Conservation (phyloP, 2,888 invertebrate species). For the Blera fallax region DNA sequence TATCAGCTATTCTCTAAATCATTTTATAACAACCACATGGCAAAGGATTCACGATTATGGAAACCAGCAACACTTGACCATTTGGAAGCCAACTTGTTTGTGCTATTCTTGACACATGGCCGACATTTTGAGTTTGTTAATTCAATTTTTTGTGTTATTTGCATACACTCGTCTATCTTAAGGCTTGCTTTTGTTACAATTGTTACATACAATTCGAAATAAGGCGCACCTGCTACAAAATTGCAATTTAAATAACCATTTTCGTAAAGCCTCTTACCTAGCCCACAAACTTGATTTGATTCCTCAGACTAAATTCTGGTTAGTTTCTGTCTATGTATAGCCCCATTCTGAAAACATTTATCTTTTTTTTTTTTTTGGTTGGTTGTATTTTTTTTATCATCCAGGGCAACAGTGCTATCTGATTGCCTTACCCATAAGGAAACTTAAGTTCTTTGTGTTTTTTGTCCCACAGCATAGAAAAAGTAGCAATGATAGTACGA, state of each 20-base stretch:
- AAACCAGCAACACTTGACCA: no score
- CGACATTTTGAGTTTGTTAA: no score
- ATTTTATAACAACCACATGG: no score
- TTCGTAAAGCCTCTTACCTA: not conserved
- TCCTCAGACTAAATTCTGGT: not conserved
- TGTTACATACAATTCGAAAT: no score
- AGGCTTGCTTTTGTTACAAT: no score
- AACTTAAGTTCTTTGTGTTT: constrained; percentile 24
- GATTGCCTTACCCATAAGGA: constrained; percentile 46
- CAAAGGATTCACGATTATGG: no score
- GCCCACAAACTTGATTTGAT: not conserved
- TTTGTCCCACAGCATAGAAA: constrained; percentile 3
- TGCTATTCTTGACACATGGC: no score
- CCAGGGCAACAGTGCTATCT: constrained; percentile 33
- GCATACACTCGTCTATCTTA: no score
- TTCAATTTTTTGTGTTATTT: no score
- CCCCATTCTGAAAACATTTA: not conserved
- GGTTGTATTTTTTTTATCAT: not conserved
- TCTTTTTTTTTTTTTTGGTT: no score
- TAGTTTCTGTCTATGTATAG: not conserved
- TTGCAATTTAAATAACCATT: not conserved
- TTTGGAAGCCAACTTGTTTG: no score
- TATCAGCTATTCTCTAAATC: no score
- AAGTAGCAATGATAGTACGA: constrained; percentile 20
- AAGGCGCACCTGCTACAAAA: not conserved